phyloP scores from a whole-genome alignment of 2,113 vertebrate species.

The Pelvicachromis taeniatus region DNA sequence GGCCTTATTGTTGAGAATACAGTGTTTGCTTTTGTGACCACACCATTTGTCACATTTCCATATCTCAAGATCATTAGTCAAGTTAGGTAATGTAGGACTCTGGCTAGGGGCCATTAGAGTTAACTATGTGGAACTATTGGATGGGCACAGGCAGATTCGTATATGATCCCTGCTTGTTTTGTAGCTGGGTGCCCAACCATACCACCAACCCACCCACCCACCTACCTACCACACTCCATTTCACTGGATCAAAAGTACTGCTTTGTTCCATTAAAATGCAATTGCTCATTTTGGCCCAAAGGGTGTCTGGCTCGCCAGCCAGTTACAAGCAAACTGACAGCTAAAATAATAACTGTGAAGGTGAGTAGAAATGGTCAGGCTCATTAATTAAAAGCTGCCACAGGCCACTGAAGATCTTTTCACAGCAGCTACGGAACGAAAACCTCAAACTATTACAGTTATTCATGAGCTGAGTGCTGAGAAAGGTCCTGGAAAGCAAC shows the following conservation, averaged over 20 bases:
- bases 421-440: not conserved
- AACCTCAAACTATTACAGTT: conserved; percentile 5
- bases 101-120: not conserved
- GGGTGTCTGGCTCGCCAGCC: conserved; percentile 26
- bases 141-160: not conserved
- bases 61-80: conserved; percentile 12
- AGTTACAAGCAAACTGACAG: conserved; percentile 36
- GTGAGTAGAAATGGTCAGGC: conserved; percentile 42
- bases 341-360: conserved; percentile 51
- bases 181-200: not conserved
- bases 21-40: conserved; percentile 13
- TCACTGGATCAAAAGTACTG: conserved; percentile 42
- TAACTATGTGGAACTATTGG: conserved; percentile 15
- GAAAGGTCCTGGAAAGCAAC: not conserved
- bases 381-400: conserved; percentile 60
- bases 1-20: not conserved
- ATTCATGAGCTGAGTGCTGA: conserved; percentile 33
- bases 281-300: conserved; percentile 31
- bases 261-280: conserved; percentile 57
- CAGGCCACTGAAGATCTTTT: conserved; percentile 49
- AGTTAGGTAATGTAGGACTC: conserved; percentile 2
- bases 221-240: not conserved
- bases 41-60: not conserved
- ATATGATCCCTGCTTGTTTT: not conserved
- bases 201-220: fast-evolving